phyloP scores from a whole-genome alignment of 64 coral and sea anemone species.

The Montipora foliosa region DNA sequence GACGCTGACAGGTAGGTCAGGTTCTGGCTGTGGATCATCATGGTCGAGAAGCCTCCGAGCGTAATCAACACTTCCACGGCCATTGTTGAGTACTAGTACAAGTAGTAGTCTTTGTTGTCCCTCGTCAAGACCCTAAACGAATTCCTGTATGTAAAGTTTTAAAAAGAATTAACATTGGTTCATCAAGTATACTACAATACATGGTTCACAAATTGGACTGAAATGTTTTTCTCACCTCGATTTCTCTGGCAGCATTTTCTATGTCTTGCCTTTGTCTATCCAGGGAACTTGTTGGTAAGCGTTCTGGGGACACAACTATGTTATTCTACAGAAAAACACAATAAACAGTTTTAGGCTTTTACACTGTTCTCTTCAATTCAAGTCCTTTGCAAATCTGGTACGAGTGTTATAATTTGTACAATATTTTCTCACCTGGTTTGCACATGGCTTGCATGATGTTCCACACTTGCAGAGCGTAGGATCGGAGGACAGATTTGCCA shows the following conservation, averaged over 20 bases:
- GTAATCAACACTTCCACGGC: conserved; percentile 3
- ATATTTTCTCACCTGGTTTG: not conserved
- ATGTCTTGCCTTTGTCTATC: not conserved
- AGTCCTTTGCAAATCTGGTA: not conserved
- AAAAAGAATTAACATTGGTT: not conserved
- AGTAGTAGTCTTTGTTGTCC: not conserved
- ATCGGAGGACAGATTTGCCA: not conserved
- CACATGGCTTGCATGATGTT: not conserved
- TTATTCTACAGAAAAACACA: not conserved
- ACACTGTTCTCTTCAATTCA: not conserved
- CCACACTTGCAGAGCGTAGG: not conserved
- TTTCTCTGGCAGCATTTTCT: not conserved
- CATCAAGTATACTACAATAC: no score
- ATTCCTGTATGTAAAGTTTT: not conserved
- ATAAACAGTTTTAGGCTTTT: not conserved
- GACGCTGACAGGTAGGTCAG: no score
- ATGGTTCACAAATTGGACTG: not conserved
- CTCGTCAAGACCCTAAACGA: not conserved
- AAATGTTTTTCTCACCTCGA: not conserved
- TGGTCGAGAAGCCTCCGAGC: not conserved
- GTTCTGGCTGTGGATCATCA: conserved; percentile 5
- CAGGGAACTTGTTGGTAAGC: not conserved
- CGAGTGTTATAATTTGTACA: not conserved
- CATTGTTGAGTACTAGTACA: not conserved
- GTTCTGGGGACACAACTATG: not conserved